A percentile compares a stretch with the other conserved stretches of the same genome.
These are phyloP conservation scores for Odocoileus virginianus DNA, from an alignment of 2,113 vertebrate species.

Conservation along the genomic window DNA sequence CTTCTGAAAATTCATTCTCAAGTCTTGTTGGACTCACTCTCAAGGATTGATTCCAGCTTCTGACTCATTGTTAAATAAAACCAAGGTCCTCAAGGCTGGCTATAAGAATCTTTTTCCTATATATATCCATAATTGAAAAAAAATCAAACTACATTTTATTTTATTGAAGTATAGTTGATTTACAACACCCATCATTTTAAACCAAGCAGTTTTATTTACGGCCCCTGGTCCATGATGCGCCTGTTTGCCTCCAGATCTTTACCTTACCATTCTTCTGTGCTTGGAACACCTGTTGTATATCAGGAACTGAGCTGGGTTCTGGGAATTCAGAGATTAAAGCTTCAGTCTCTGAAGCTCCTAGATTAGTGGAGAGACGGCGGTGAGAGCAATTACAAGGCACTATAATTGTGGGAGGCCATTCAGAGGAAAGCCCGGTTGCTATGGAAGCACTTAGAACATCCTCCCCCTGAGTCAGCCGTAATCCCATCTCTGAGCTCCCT, in stretches of 20 bases:
- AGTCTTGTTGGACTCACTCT: not conserved
- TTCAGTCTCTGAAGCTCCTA: not conserved
- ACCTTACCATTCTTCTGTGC: not conserved
- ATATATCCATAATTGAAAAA: not conserved
- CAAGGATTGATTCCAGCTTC: not conserved
- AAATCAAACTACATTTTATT: not conserved
- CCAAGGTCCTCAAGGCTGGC: not conserved
- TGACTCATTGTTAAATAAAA: not conserved
- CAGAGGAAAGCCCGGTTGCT: not conserved
- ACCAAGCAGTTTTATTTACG: not conserved
- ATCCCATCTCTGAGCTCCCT: not conserved
- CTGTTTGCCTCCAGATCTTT: not conserved
- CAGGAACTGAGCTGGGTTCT: conserved; percentile 27
- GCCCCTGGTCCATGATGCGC: not conserved
- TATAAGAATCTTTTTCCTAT: not conserved
- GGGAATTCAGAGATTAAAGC: conserved; percentile 14
- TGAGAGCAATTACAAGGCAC: not conserved
- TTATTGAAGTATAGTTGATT: not conserved
- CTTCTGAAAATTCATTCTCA: not conserved
- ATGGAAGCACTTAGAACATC: not conserved
- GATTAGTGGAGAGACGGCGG: not conserved
- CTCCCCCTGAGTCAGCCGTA: not conserved
- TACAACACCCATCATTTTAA: not conserved
- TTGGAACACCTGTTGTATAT: not conserved
- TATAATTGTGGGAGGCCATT: not conserved